Evolutionary conservation across 2,113 vertebrate species (phyloP).

Genomic region (Oreochromis spilurus): DNA sequence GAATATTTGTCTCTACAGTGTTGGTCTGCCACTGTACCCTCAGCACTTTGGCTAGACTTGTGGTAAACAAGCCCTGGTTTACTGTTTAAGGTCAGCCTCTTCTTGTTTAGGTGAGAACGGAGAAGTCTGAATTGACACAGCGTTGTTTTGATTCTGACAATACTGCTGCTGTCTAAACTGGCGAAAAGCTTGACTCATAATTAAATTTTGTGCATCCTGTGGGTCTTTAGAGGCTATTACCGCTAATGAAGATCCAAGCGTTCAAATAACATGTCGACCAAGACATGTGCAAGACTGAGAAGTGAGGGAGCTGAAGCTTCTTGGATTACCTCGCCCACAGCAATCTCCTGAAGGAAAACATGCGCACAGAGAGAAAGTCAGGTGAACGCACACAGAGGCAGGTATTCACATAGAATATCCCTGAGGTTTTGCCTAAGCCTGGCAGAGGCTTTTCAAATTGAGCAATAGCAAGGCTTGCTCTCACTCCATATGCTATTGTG

Average conservation of each 20-base stretch:
- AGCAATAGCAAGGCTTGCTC: conserved; percentile 4
- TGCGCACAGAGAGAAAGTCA: neutral
- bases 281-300: conserved; percentile 21
- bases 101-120: neutral
- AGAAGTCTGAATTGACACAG: neutral
- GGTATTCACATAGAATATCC: neutral
- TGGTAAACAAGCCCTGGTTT: neutral
- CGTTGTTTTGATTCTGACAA: neutral
- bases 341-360: neutral
- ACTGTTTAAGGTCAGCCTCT: neutral
- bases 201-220: conserved; percentile 30
- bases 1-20: neutral
- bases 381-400: neutral
- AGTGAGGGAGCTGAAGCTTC: neutral
- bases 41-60: neutral
- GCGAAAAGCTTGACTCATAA: conserved; percentile 9
- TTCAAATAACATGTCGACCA: conserved; percentile 42
- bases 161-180: neutral
- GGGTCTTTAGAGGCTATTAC: conserved; percentile 55
- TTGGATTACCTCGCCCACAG: neutral
- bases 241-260: conserved; percentile 63
- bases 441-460: conserved; percentile 1
- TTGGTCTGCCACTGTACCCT: neutral
- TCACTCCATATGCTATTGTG: conserved; percentile 20
- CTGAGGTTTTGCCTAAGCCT: neutral